phyloP scores from a whole-genome alignment of 2,888 invertebrate genomes.

The Xestobium rufovillosum region DNA sequence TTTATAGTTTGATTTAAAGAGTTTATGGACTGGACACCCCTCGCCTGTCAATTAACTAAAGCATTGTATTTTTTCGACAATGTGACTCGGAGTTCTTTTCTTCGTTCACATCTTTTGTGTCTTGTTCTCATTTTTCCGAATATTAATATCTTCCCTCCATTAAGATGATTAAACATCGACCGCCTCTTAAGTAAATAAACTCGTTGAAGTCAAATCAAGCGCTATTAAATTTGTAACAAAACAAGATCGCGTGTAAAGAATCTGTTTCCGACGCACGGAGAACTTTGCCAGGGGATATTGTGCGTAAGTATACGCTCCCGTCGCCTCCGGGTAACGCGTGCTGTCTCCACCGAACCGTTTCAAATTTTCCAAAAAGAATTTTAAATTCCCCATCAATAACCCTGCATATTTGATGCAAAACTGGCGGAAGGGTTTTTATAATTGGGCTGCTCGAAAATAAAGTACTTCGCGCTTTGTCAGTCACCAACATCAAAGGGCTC shows the following conservation, averaged over 20 bases:
- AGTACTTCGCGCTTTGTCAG: too few relatives aligned
- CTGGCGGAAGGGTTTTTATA: too few relatives aligned
- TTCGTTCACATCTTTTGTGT: background rate
- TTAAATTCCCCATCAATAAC: conserved; percentile 9
- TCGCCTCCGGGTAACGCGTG: conserved; percentile 26
- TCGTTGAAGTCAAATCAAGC: conserved; percentile 27
- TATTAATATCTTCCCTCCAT: conserved; percentile 11
- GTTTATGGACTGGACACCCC: too few relatives aligned
- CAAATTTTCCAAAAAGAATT: too few relatives aligned
- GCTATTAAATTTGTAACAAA: conserved; percentile 28
- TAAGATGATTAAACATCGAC: too few relatives aligned
- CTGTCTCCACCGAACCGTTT: conserved; percentile 25
- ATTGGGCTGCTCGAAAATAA: too few relatives aligned
- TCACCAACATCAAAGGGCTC: too few relatives aligned
- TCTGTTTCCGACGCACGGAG: too few relatives aligned
- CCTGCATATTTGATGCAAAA: too few relatives aligned
- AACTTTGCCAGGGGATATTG: too few relatives aligned
- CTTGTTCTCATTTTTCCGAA: conserved; percentile 14
- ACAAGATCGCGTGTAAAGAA: conserved; percentile 24
- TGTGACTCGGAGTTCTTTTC: background rate
- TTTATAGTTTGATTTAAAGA: conserved; percentile 29
- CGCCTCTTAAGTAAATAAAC: conserved; percentile 13
- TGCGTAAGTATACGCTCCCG: conserved; percentile 22
- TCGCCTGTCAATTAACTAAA: conserved; percentile 7
- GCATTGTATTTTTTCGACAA: conserved; percentile 9